Percentiles rank a stretch among this genome's conserved stretches.
These are phyloP conservation scores for Lithosia quadra DNA, from an alignment of 2,888 invertebrate genomes.

Conservation along the genomic window DNA sequence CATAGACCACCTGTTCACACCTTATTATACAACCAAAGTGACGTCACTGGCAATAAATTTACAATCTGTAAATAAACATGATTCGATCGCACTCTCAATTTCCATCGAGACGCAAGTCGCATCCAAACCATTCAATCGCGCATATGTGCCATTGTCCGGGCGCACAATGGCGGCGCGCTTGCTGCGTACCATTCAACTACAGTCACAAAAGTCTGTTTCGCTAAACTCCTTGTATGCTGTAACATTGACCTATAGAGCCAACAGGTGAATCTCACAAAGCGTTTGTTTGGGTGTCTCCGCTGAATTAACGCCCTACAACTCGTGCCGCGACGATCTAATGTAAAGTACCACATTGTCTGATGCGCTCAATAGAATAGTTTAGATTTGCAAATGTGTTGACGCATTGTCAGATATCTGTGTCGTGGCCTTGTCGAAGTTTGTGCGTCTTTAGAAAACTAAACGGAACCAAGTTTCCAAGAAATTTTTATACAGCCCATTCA, in stretches of 20 bases:
- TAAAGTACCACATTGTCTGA: slow-evolving; percentile 50
- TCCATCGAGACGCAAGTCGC: slow-evolving; percentile 74
- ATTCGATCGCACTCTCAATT: slow-evolving; percentile 74
- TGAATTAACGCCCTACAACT: slow-evolving; percentile 67
- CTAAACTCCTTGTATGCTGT: slow-evolving; percentile 83
- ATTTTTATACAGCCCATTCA: not conserved
- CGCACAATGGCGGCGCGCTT: slow-evolving; percentile 68
- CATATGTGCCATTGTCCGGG: slow-evolving; percentile 78
- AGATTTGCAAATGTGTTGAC: slow-evolving; percentile 40
- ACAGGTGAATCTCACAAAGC: slow-evolving; percentile 82
- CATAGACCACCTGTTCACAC: slow-evolving; percentile 21
- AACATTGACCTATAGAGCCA: slow-evolving; percentile 86
- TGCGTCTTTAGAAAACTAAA: not conserved
- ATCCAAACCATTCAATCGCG: slow-evolving; percentile 78
- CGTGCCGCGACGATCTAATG: slow-evolving; percentile 47
- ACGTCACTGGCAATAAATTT: slow-evolving; percentile 40
- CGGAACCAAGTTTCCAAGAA: not conserved
- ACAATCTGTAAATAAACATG: slow-evolving; percentile 52
- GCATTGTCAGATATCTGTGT: slow-evolving; percentile 28
- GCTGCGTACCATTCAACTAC: slow-evolving; percentile 73
- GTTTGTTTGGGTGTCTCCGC: slow-evolving; percentile 82
- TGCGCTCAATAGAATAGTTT: slow-evolving; percentile 52
- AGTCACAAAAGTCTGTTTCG: slow-evolving; percentile 83
- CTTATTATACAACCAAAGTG: slow-evolving; percentile 18
- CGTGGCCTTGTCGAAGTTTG: slow-evolving; percentile 28